These are phyloP conservation scores for Mungos mungo DNA, from an alignment of 2,113 vertebrate genomes.

Conservation along the genomic window DNA sequence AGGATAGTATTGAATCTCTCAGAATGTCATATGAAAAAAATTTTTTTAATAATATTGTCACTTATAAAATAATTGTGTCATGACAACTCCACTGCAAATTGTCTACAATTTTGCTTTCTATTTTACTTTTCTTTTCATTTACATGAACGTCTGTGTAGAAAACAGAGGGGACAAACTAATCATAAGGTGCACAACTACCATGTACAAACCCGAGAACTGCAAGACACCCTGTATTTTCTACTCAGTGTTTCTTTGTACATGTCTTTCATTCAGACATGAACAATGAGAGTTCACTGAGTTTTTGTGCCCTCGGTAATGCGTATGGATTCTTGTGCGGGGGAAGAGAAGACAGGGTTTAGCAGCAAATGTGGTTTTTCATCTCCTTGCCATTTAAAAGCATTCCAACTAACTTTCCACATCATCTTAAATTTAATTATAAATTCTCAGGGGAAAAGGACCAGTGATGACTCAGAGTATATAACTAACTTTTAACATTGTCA, in stretches of 20 bases:
- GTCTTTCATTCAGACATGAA: conserved; percentile 4
- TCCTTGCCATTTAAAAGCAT: conserved; percentile 56
- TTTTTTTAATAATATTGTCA: neutral
- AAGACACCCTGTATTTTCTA: neutral
- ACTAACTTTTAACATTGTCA: conserved; percentile 28
- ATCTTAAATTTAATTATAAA: conserved; percentile 54
- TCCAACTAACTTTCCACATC: conserved; percentile 54
- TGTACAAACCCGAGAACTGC: neutral
- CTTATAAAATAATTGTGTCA: conserved; percentile 15
- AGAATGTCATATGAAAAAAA: conserved; percentile 1
- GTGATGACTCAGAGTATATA: neutral
- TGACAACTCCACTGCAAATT: conserved; percentile 13
- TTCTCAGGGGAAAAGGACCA: neutral
- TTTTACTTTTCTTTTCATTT: conserved; percentile 48
- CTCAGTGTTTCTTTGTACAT: neutral
- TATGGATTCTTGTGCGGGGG: neutral
- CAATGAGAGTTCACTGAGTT: neutral
- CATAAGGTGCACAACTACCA: neutral
- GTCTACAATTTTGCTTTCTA: neutral
- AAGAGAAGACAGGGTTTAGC: conserved; percentile 24
- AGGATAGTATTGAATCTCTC: neutral
- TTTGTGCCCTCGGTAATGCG: neutral
- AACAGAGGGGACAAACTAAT: neutral
- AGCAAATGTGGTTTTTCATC: neutral
- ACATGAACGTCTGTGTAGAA: neutral